phyloP scores from a whole-genome alignment of 2,113 vertebrate species.

The Malurus alboscapulatus region DNA sequence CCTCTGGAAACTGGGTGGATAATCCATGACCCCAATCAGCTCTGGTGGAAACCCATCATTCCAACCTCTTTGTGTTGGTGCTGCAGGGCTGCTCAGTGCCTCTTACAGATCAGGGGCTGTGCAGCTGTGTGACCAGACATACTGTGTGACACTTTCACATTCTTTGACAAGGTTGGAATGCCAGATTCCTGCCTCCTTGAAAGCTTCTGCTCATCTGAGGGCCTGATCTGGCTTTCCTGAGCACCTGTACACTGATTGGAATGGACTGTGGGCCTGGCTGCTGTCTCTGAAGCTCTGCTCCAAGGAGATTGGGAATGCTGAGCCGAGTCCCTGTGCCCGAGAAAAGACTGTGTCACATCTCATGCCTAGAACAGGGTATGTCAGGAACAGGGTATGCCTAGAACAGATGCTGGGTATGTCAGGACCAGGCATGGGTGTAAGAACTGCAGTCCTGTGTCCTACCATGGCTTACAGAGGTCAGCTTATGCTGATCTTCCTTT shows the following conservation, averaged over 20 bases:
- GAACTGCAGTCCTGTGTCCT: not conserved
- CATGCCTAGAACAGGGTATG: not conserved
- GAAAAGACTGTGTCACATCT: not conserved
- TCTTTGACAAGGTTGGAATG: not conserved
- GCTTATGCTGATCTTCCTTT: not conserved
- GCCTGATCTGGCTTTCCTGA: not conserved
- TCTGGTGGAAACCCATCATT: not conserved
- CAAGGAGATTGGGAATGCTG: not conserved
- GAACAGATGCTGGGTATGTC: not conserved
- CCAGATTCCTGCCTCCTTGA: not conserved
- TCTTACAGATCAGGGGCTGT: not conserved
- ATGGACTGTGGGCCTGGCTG: not conserved
- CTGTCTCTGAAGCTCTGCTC: not conserved
- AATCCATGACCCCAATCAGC: not conserved
- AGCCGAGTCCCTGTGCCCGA: not conserved
- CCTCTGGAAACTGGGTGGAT: not conserved
- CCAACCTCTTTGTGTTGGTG: accelerated
- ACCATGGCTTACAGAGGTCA: not conserved
- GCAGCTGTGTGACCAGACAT: accelerated
- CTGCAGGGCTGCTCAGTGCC: accelerated
- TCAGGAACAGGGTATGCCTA: no score
- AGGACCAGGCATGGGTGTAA: not conserved
- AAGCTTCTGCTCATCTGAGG: not conserved
- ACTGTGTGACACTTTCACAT: accelerated
- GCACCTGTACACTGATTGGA: not conserved